Evolutionary conservation across 2,113 vertebrate genomes (phyloP), one percentile per base, ranked within the genome.

Genomic region (Anguilla rostrata): DNA sequence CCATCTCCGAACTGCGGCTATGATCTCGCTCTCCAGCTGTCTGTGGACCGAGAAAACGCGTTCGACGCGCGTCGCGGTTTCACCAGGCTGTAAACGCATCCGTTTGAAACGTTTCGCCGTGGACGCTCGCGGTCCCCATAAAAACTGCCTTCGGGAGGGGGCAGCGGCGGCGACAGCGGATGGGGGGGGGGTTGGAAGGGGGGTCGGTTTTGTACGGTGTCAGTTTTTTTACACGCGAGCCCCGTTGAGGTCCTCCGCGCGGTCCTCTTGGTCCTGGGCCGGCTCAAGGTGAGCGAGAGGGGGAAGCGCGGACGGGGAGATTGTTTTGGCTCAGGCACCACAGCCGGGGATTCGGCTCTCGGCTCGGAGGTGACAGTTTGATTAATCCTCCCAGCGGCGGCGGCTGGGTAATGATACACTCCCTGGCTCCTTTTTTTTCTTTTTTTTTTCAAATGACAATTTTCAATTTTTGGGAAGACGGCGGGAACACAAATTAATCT

Each of bases 401-500:
- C 5, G 29, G 0, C 60, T 60, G 81, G 86, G 83, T 79, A 86
- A 86, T 87, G 88, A 87, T 81, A 80, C 39, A 78, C 41, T 78
- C 87, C 85, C 82, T 41, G 49, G 88, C 88, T 78, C 34, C 34
- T 34, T 34, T 34, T 34, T 34, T 34, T 34, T 34, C 34, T 34
- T 34, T 85, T 34, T 83, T 89, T 78, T 79, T 39, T 46, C 75
- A 83, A 88, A 89, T 78, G 85, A 84, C 83, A 83, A 86, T 92
- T 87, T 87, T 89, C 88, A 89, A 75, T 81, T 81, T 91, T 89
- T 88, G 66, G 86, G 84, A 34, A 79, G 80, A 85, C 86, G 81
- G 80, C 83, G 82, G 90, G 90, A 82, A 79, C 75, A 87, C 40
- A 86, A 87, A 91, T 87, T 94, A 88, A 91, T 0, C 49, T 84